Percentiles rank a stretch among this genome's conserved stretches.
phyloP scores from a whole-genome alignment of 2,113 vertebrate species.

The Variabilichromis moorii region DNA sequence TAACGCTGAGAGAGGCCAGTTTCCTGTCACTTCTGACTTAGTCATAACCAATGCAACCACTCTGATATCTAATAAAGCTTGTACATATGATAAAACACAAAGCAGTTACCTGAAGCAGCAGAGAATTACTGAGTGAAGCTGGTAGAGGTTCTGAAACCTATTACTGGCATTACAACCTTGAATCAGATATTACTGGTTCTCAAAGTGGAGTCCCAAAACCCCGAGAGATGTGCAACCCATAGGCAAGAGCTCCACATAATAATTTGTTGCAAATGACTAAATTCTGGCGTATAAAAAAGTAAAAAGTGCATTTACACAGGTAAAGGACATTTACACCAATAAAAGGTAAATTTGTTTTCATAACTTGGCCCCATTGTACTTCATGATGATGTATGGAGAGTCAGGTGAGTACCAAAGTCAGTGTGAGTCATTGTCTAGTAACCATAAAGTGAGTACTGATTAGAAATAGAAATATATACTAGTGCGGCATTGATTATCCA shows the following conservation, averaged over 20 bases:
- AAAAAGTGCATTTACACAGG: not conserved
- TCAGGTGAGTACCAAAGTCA: not conserved
- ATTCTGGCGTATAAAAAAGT: not conserved
- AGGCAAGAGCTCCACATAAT: not conserved
- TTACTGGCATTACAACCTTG: not conserved
- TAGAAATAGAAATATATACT: not conserved
- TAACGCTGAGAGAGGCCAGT: slow-evolving; percentile 6
- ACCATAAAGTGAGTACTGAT: not conserved
- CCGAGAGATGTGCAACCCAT: not conserved
- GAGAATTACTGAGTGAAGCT: not conserved
- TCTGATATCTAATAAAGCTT: not conserved
- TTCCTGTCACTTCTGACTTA: not conserved
- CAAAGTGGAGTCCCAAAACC: not conserved
- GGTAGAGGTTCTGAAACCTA: not conserved
- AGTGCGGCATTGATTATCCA: not conserved
- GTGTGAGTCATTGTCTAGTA: not conserved
- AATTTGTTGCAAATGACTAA: not conserved
- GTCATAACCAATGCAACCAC: not conserved
- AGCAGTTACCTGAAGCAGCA: not conserved
- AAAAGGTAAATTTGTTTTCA: not conserved
- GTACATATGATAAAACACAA: not conserved
- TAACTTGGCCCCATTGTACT: not conserved
- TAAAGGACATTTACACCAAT: not conserved
- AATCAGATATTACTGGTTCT: not conserved
- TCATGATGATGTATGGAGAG: not conserved